A percentile compares a stretch with the other conserved stretches of the same genome.
Evolutionary conservation across 2,888 invertebrate species (phyloP).

Genomic region (Endotricha flammealis): DNA sequence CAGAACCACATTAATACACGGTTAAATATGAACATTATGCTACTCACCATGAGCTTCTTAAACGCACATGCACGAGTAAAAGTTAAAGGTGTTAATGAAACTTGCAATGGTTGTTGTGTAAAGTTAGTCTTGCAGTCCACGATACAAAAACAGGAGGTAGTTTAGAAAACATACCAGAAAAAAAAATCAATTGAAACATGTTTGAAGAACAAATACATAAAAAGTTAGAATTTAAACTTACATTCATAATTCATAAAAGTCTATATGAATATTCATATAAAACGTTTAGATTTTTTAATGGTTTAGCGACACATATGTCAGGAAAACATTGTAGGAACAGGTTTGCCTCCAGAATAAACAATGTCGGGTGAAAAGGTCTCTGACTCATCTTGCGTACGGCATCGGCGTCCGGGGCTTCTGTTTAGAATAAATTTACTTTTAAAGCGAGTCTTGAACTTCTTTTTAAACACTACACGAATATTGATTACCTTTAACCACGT

Average conservation of each 20-base stretch:
- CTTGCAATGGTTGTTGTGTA: no score
- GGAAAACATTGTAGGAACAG: conserved; percentile 51
- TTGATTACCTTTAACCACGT: conserved; percentile 16
- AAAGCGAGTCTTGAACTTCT: conserved; percentile 40
- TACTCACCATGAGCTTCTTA: conserved; percentile 5
- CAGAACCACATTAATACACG: conserved; percentile 21
- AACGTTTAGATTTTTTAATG: conserved; percentile 31
- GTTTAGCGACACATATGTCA: conserved; percentile 39
- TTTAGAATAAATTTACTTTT: conserved; percentile 65
- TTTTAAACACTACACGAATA: conserved; percentile 38
- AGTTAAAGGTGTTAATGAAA: conserved; percentile 1
- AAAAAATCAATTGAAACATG: conserved; percentile 23
- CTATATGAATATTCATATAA: conserved; percentile 48
- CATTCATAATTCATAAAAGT: conserved; percentile 36
- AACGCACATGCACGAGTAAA: conserved; percentile 3
- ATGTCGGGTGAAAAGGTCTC: conserved; percentile 64
- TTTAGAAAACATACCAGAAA: background rate
- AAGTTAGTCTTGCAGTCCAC: no score
- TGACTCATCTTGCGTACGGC: conserved; percentile 60
- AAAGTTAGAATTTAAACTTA: conserved; percentile 25
- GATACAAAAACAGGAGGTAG: background rate
- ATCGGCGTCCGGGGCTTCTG: conserved; percentile 49
- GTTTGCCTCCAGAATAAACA: conserved; percentile 63
- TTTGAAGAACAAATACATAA: conserved; percentile 27
- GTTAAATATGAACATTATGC: conserved; percentile 6